Evolutionary conservation across 2,113 vertebrate genomes (phyloP), one percentile per base, ranked within the genome.

Genomic region (Fulmarus glacialis): DNA sequence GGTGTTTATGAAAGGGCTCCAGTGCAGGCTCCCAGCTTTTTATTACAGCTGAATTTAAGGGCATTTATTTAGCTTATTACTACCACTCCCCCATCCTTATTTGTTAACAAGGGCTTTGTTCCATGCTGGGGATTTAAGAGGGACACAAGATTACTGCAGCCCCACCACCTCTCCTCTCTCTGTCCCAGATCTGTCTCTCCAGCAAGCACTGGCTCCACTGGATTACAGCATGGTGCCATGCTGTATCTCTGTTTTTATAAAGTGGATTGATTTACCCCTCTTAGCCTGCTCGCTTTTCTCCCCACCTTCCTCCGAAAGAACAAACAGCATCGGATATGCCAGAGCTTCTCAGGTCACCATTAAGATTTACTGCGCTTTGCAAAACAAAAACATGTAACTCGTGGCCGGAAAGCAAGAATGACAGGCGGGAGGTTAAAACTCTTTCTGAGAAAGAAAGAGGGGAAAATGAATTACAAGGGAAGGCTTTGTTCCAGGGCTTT

Each of bases 141-240:
- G 90, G 73, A n/a, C 47, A 6, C 20, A 29, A 75, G 91, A 95
- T 88, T 93, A 75, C 27, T 20, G 78, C 85, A 70, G 87, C 72
- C 63, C 38, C 17, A 4, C n/a, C 48, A 21, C 11, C 72, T 53
- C 79, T 74, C 83, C 66, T 58, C 82, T 58, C 58, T 19, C 52
- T 0, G 67, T 66, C 95, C 95, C 96, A 97, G 92, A 91, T 96
- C 95, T 96, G 96, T 97, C 97, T 93, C 75, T 82, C 63, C 7
- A 1, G 59, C 16, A 0, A 4, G 4, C 24, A 2, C 50, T 3
- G 21, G 74, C 87, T 91, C 94, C 13, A 5, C 2, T 71, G 91
- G 97, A 87, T 97, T 74, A 89, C 0, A 0, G 70, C 64, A 1
- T 6, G 12, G 56, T 73, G 93, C 92, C 83, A 32, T 4, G 20